Evolutionary conservation across 2,113 vertebrate species (phyloP).

Genomic region (Promerops cafer): DNA sequence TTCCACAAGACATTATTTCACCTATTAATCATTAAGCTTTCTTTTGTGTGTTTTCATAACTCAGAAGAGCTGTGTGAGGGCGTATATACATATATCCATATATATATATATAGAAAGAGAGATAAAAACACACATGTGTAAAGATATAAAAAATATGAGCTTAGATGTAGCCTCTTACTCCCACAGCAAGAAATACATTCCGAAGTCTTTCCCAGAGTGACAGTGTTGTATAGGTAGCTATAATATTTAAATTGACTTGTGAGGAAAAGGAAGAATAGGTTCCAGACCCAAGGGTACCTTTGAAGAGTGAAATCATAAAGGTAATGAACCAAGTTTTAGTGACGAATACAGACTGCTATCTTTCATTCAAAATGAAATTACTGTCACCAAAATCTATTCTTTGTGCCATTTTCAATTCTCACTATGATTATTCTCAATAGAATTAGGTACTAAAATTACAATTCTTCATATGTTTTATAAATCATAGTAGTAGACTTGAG

Average conservation of each 20-base stretch:
- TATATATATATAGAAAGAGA: rapidly evolving
- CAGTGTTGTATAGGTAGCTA: neutral
- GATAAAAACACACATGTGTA: neutral
- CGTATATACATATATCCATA: neutral
- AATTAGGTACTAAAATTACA: slow-evolving; percentile 49
- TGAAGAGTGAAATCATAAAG: slow-evolving; percentile 48
- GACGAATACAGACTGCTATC: slow-evolving; percentile 13
- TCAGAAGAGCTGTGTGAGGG: neutral
- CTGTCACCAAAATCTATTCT: slow-evolving; percentile 47
- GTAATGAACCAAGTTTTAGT: slow-evolving; percentile 49
- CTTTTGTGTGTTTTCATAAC: neutral
- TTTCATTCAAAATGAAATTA: slow-evolving; percentile 52
- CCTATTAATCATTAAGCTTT: neutral
- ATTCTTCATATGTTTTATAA: slow-evolving; percentile 59
- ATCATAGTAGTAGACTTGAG: slow-evolving; percentile 40
- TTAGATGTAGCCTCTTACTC: neutral
- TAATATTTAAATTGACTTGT: slow-evolving; percentile 21
- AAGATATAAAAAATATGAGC: neutral
- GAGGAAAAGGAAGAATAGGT: slow-evolving; percentile 7
- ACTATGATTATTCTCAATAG: slow-evolving; percentile 46
- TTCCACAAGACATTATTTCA: neutral
- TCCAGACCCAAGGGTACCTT: neutral
- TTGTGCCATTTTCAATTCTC: slow-evolving; percentile 52
- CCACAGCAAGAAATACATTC: neutral
- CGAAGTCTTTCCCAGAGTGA: neutral